Evolutionary conservation across 2,888 invertebrate genomes (phyloP).

Genomic region (Philonicus albiceps): DNA sequence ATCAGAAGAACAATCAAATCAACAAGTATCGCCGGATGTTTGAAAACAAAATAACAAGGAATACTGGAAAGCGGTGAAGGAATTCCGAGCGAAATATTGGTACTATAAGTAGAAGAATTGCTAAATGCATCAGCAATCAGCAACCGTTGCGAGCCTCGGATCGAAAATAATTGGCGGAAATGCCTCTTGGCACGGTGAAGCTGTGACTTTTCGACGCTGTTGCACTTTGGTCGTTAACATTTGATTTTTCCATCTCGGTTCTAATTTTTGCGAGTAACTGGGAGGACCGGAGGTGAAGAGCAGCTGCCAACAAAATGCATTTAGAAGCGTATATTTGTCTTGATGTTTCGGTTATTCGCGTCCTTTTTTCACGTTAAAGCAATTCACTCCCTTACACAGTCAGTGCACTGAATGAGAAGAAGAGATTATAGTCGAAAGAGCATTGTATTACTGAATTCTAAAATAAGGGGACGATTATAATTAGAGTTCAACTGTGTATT

Average conservation of each 20-base stretch:
- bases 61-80: neutral
- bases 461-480: constrained; percentile 39
- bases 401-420: neutral
- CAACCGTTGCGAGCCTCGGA: neutral
- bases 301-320: constrained; percentile 44
- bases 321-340: constrained; percentile 34
- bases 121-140: neutral
- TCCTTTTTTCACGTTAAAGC: neutral
- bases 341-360: neutral
- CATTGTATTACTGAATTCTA: neutral
- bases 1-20: neutral
- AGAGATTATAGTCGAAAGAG: too few species aligned
- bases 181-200: constrained; percentile 30
- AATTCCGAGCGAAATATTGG: neutral
- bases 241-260: neutral
- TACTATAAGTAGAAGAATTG: neutral
- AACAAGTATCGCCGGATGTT: neutral
- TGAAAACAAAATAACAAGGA: neutral
- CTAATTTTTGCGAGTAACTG: neutral
- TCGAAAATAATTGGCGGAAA: constrained; percentile 46
- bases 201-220: constrained; percentile 20
- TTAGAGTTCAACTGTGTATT: constrained; percentile 18
- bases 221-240: constrained; percentile 30
- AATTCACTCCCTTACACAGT: neutral
- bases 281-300: neutral